A percentile compares a stretch with the other conserved stretches of the same genome.
Evolutionary conservation across 2,888 invertebrate genomes (phyloP).

Genomic region (Pterobdella sp.): DNA sequence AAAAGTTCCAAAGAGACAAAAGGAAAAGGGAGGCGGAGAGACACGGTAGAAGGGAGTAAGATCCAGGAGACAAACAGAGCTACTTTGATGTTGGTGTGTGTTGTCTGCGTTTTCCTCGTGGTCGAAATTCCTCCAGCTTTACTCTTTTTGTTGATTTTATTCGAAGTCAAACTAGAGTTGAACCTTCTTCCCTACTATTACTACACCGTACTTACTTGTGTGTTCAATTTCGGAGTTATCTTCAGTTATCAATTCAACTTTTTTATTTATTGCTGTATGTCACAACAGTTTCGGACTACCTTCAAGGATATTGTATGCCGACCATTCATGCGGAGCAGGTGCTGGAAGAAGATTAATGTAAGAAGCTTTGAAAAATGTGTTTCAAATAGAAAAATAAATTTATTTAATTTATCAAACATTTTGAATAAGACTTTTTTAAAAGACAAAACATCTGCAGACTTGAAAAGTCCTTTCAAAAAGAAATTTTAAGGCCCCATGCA

Average conservation of each 20-base stretch:
- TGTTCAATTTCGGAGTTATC: constrained; percentile 16
- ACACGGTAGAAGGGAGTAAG: constrained; percentile 1
- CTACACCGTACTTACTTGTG: not conserved
- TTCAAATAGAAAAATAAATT: too few species aligned
- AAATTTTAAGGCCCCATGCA: too few species aligned
- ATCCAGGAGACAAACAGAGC: constrained; percentile 18
- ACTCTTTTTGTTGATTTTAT: constrained; percentile 8
- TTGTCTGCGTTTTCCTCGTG: constrained; percentile 17
- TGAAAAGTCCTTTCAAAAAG: too few species aligned
- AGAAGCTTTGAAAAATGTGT: too few species aligned
- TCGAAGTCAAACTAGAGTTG: constrained; percentile 4
- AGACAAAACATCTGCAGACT: too few species aligned
- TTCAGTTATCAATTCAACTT: constrained; percentile 26
- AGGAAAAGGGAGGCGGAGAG: too few species aligned
- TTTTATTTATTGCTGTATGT: constrained; percentile 23
- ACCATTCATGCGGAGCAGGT: not conserved
- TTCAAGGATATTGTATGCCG: constrained; percentile 12
- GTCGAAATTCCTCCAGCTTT: constrained; percentile 22
- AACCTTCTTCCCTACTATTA: not conserved
- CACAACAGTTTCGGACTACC: constrained; percentile 18
- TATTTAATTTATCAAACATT: too few species aligned
- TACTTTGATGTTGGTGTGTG: constrained; percentile 21
- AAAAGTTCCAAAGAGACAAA: not conserved
- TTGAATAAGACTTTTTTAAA: too few species aligned
- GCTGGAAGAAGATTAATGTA: too few species aligned